Base-by-base conservation (phyloP, 92 coral and sea anemone genomes). In the Galaxea fascicularis region DNA sequence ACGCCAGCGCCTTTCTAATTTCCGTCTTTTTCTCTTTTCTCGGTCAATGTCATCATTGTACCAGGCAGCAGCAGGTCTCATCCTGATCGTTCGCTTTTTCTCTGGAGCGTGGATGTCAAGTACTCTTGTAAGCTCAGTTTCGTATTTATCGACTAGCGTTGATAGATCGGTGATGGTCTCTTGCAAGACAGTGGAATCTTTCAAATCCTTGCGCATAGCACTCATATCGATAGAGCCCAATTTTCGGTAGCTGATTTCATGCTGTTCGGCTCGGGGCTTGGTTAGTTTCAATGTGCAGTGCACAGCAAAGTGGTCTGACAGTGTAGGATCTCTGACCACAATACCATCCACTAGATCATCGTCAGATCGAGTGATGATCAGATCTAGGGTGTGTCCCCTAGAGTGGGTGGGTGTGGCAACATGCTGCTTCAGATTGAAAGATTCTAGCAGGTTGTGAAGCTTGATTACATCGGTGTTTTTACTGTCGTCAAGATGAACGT, bases 81-180 rank as follows among this genome's bases (percentile, higher is more conserved):
- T 64, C 51, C 86, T 87, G 49, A 87, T 80, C 65, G 64, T 79
- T 39, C 86, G 56, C 52, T 60, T 74, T 73, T 81, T 88, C 53
- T 81, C 51, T 8, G 91, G 87, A 52, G 83, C 91, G 74, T 80
- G 86, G 46, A 39, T 71, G 27, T 86, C 74, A 41, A 86, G 66
- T 46, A 71, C 59, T 24, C 21, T 53, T 77, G 39, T 45, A 24
- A 67, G 46, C 10, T 44, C 63, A 67, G 26, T 63, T 25, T 77
- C 63, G 54, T 85, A n/a, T n/a, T n/a, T n/a, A n/a, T n/a, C n/a
- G n/a, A n/a, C n/a, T n/a, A n/a, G n/a, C n/a, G n/a, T n/a, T n/a
- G n/a, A n/a, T n/a, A n/a, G n/a, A n/a, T n/a, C n/a, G n/a, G n/a
- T n/a, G n/a, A n/a, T n/a, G n/a, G n/a, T n/a, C n/a, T n/a, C n/a